phyloP scores from a whole-genome alignment of 1,140 invertebrate species.

The Camponotus floridanus region DNA sequence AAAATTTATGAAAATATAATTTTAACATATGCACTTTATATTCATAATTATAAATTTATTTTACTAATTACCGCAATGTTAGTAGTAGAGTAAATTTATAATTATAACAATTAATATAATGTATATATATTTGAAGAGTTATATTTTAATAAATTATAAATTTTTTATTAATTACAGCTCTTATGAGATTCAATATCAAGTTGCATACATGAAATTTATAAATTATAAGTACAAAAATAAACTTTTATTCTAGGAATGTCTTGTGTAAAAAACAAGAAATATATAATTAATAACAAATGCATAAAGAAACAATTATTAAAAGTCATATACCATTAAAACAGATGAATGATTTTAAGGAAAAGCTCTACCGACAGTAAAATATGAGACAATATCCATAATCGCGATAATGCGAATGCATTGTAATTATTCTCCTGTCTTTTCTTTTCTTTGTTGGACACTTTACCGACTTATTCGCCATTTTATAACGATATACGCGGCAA shows the following conservation, averaged over 20 bases:
- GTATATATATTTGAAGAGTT: too few relatives aligned
- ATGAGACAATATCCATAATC: slow-evolving; percentile 1
- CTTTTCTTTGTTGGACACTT: slow-evolving; percentile 28
- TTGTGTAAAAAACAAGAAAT: neutral
- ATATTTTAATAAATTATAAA: neutral
- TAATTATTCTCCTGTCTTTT: slow-evolving; percentile 33
- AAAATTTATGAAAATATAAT: neutral
- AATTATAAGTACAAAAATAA: neutral
- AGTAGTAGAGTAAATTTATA: too few relatives aligned
- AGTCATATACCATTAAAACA: neutral
- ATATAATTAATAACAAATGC: neutral
- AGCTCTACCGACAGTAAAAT: neutral
- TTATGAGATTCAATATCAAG: neutral
- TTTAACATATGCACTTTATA: neutral
- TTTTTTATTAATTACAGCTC: neutral
- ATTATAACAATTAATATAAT: too few relatives aligned
- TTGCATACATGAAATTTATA: neutral
- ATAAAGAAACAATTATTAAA: neutral
- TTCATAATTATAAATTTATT: slow-evolving; percentile 14
- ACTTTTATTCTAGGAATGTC: neutral
- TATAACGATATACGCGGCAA: slow-evolving; percentile 42
- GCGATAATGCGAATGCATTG: neutral
- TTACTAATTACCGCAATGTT: neutral
- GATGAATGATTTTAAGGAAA: neutral
- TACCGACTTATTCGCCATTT: slow-evolving; percentile 46